Conservation (phyloP, 2,797 vertebrate species). For the Pyrocephalus nanus region DNA sequence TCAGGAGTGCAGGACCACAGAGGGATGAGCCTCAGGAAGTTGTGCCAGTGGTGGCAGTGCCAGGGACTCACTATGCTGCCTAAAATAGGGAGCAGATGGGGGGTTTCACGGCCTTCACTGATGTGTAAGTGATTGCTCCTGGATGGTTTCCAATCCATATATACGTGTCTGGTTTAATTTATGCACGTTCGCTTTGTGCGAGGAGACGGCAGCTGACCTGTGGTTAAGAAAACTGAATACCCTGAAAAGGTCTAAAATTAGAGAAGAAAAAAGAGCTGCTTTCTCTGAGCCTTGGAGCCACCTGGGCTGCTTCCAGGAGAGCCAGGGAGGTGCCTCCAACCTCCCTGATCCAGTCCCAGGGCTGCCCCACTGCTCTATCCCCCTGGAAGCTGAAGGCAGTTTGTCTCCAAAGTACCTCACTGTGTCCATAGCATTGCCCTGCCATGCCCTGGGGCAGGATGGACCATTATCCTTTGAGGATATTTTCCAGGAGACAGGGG, state of each 20-base stretch:
- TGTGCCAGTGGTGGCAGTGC: neutral
- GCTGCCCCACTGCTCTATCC: neutral
- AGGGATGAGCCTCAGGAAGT: neutral
- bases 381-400: neutral
- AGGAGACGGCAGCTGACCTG: constrained; percentile 41
- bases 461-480: neutral
- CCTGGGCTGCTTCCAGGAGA: neutral
- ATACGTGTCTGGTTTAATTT: constrained; percentile 11
- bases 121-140: constrained; percentile 17
- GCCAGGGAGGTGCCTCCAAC: neutral
- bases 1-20: fast-evolving
- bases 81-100: constrained; percentile 12
- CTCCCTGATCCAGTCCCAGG: fast-evolving
- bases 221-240: neutral
- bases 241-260: constrained; percentile 27
- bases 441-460: fast-evolving
- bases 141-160: neutral
- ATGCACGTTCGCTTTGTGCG: neutral
- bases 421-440: fast-evolving
- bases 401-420: neutral
- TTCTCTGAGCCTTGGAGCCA: neutral
- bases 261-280: constrained; percentile 26
- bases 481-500: neutral
- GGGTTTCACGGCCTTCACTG: constrained; percentile 23
- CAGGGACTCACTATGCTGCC: neutral